Evolutionary conservation across 1,140 invertebrate genomes (phyloP), one percentile per base, ranked within the genome.

Genomic region (Luehdorfia chinensis): DNA sequence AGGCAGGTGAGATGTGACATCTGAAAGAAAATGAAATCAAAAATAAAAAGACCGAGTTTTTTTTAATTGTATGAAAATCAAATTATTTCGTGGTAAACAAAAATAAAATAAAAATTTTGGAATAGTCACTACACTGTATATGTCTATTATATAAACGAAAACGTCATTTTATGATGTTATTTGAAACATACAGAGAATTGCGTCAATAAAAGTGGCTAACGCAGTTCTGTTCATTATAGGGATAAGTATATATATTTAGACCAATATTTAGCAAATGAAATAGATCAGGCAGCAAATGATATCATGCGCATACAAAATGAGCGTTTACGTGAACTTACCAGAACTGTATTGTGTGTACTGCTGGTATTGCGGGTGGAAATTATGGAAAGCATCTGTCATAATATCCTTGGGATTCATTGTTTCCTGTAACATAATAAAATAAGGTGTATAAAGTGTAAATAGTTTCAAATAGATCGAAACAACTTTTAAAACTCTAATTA

Each of bases 381-480:
- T 99, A 88, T 99, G 98, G 84, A 99, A 99, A 73, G 98, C 98
- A 89, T 99, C 98, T 71, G 97, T 98, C 97, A 99, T 99, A 76
- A 99, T 99, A 88, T 99, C 98, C 87, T 98, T 96, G 28, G 98
- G 98, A 90, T 99, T 99, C 96, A 99, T 99, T 2, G 98, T 99
- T 92, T 99, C 98, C 95, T 97, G 77, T 0, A 88, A 88, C 64
- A 39, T 70, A 60, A 68, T 61, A 60, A 51, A 8, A 8, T 3
- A 27, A 27, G 6, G 6, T 27, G 1, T n/a, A n/a, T n/a, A n/a
- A n/a, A n/a, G n/a, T n/a, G n/a, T n/a, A n/a, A n/a, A n/a, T n/a
- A n/a, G n/a, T n/a, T n/a, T n/a, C n/a, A n/a, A n/a, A n/a, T n/a
- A n/a, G n/a, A n/a, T n/a, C n/a, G n/a, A n/a, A n/a, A n/a, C n/a